Conservation (phyloP, 1,140 invertebrate species). For the Dufourea novaeangliae region DNA sequence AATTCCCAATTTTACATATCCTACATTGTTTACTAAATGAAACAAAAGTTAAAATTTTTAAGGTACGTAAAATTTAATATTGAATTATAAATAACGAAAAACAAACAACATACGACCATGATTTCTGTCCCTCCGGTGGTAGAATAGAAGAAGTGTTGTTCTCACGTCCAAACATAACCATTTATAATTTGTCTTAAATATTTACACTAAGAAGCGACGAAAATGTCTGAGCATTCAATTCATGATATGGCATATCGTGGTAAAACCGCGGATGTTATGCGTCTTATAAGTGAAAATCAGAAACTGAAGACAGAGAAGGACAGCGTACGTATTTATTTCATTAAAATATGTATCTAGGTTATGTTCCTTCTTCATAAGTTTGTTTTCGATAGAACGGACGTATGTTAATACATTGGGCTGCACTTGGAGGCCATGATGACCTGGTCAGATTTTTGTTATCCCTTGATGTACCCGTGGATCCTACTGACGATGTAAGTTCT, state of each 20-base stretch:
- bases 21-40: no score
- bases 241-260: conserved; percentile 77
- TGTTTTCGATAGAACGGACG: conserved; percentile 81
- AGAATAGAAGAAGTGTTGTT: background rate
- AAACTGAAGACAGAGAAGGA: conserved; percentile 69
- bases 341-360: conserved; percentile 32
- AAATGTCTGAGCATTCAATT: conserved; percentile 16
- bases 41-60: no score
- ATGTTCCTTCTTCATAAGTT: conserved; percentile 18
- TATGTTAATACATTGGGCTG: conserved; percentile 87
- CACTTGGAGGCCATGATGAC: conserved; percentile 85
- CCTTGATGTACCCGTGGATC: conserved; percentile 83
- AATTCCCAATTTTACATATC: no score
- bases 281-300: conserved; percentile 66
- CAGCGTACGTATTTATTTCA: conserved; percentile 59
- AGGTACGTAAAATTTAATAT: background rate
- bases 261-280: conserved; percentile 68
- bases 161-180: no score
- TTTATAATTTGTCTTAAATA: background rate
- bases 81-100: no score
- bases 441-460: conserved; percentile 85
- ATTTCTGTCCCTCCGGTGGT: no score
- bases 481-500: conserved; percentile 84
- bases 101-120: no score
- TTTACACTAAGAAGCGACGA: background rate